Base-by-base conservation (phyloP, 92 coral and sea anemone genomes). In the Heliopora coerulea region DNA sequence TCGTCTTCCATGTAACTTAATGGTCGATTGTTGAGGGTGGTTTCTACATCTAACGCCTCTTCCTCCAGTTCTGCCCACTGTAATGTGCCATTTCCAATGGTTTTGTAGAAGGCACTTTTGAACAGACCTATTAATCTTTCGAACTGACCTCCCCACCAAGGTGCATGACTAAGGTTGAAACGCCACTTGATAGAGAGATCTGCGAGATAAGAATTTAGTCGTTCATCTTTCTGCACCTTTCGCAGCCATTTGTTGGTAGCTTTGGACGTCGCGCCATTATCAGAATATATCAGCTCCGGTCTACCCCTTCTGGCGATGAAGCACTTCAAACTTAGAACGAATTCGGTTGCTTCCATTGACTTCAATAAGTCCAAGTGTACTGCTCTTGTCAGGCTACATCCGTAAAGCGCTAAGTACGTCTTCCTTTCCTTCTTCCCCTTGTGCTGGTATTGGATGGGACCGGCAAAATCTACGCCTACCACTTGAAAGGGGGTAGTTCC, bases 381-480 rank as follows among this genome's bases (percentile, higher is more conserved):
- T 28, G 62, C 74, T 29, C 81, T 18, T 29, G 81, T 62, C 56
- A 77, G 44, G 42, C 81, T 62, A 58, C 74, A 77, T 8, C 62
- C 72, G 62, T 77, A 63, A 30, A 77, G 59, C 32, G 58, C 81
- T 4, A 74, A 39, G 24, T 59, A 59, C 14, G 69, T 57, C 21
- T 59, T 74, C 30, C 73, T 68, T 58, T 77, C 81, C 3, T 26
- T 30, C 30, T 20, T 62, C 56, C 31, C 59, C 37, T 49, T 60
- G 11, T n/a, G 7, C 15, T 54, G 64, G n/a, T 70, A 80, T 19
- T 54, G 73, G 63, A 81, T 81, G 25, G 75, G 81, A 24, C 85
- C 80, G 11, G 80, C 84, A 68, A 80, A 80, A 58, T 80, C 84
- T 49, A 80, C 80, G 15, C 72, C 73, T 46, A 64, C 46, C 33